Conservation (phyloP, 2,797 vertebrate genomes). For the Tamandua tetradactyla region DNA sequence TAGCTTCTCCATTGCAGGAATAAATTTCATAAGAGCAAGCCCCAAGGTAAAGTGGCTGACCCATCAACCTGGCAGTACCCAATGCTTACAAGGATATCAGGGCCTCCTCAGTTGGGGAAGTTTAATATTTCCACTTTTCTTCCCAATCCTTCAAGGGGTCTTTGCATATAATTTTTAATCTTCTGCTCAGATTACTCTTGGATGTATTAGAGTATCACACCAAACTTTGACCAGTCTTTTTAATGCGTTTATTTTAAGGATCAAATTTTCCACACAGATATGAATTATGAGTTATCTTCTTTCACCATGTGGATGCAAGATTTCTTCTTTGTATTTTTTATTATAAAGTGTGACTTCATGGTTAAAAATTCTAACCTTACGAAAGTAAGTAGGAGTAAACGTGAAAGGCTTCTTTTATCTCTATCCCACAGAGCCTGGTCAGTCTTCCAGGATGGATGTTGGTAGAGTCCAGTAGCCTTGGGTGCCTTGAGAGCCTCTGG, state of each 20-base stretch:
- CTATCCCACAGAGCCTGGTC: not conserved
- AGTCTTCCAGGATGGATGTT: not conserved
- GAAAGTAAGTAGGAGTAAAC: conserved; percentile 22
- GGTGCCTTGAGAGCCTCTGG: not conserved
- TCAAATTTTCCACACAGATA: not conserved
- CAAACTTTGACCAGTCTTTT: not conserved
- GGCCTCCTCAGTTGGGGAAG: no score
- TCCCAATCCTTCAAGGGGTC: no score
- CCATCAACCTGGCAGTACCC: no score
- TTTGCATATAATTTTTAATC: no score
- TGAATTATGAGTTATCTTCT: conserved; percentile 24
- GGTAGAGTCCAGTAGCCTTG: not conserved
- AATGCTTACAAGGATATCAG: no score
- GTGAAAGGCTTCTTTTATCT: not conserved
- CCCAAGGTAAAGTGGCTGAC: no score
- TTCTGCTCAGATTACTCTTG: no score
- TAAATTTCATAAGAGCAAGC: no score
- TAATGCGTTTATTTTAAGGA: conserved; percentile 41
- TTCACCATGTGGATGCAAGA: not conserved
- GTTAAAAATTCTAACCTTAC: not conserved
- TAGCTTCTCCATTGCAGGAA: no score
- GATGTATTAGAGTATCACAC: no score
- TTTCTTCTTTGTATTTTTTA: not conserved
- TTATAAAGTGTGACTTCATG: not conserved
- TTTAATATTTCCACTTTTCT: no score